Evolutionary conservation across 2,113 vertebrate species (phyloP).

Genomic region (Pithys albifrons): DNA sequence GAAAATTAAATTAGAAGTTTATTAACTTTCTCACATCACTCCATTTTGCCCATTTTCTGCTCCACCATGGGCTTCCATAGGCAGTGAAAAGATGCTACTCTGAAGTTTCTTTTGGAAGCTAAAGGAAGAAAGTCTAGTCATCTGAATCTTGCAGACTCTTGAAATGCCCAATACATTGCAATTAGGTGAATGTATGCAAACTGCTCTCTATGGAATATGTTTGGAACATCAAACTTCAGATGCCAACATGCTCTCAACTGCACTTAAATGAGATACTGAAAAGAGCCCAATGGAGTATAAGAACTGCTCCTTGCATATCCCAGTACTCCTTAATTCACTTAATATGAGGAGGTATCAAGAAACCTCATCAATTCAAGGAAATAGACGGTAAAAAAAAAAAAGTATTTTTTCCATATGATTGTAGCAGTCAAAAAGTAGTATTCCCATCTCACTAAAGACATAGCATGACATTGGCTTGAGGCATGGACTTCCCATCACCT

Average conservation of each 20-base stretch:
- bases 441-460: not conserved
- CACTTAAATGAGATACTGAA: not conserved
- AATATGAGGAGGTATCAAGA: not conserved
- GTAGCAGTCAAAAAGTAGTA: not conserved
- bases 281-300: not conserved
- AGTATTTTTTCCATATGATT: not conserved
- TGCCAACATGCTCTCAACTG: not conserved
- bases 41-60: not conserved
- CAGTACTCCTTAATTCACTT: not conserved
- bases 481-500: not conserved
- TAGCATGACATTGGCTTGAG: rapidly evolving
- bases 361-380: not conserved
- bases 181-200: not conserved
- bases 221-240: not conserved
- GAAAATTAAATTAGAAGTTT: not conserved
- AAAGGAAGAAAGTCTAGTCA: not conserved
- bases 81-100: not conserved
- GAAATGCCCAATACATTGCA: not conserved
- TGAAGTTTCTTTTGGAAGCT: not conserved
- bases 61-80: not conserved
- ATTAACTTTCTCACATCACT: not conserved
- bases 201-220: not conserved
- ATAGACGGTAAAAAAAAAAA: not conserved
- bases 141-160: not conserved
- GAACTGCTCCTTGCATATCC: not conserved